Evolutionary conservation across 1,140 invertebrate species (phyloP).

Genomic region (Habropoda laboriosa): DNA sequence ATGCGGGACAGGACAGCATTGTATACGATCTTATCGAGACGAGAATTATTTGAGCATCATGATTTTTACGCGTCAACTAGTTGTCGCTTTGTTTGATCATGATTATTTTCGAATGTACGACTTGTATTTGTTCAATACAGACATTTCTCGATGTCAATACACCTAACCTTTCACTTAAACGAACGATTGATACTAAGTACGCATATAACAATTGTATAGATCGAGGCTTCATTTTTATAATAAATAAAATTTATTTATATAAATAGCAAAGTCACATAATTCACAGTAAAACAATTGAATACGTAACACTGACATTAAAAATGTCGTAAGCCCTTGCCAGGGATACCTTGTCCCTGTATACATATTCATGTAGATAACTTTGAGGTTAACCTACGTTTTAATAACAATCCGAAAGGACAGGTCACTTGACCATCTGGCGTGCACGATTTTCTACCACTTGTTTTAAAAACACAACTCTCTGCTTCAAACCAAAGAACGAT

Average conservation of each 20-base stretch:
- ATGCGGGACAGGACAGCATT: constrained; percentile 36
- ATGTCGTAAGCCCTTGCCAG: not conserved
- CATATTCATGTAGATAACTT: not conserved
- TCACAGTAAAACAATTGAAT: not conserved
- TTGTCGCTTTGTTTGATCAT: not conserved
- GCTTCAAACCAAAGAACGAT: not conserved
- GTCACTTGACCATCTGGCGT: constrained; percentile 48
- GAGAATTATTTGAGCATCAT: constrained; percentile 14
- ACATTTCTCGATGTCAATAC: not conserved
- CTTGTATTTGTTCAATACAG: not conserved
- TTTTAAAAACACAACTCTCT: constrained; percentile 5
- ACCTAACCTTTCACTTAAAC: no score
- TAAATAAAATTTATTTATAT: no score
- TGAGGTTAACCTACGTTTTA: not conserved
- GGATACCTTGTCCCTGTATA: no score
- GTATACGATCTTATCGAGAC: constrained; percentile 22
- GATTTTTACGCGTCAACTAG: constrained; percentile 23
- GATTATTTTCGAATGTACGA: not conserved
- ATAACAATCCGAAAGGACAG: constrained; percentile 24
- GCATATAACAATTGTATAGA: no score
- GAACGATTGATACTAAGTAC: no score
- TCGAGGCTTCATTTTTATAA: no score
- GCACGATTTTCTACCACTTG: constrained; percentile 11
- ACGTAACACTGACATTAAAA: not conserved
- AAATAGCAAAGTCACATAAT: no score